Percentiles rank a stretch among this genome's conserved stretches.
These are phyloP conservation scores for Fulmarus glacialis DNA, from an alignment of 2,113 vertebrate genomes.

Conservation along the genomic window DNA sequence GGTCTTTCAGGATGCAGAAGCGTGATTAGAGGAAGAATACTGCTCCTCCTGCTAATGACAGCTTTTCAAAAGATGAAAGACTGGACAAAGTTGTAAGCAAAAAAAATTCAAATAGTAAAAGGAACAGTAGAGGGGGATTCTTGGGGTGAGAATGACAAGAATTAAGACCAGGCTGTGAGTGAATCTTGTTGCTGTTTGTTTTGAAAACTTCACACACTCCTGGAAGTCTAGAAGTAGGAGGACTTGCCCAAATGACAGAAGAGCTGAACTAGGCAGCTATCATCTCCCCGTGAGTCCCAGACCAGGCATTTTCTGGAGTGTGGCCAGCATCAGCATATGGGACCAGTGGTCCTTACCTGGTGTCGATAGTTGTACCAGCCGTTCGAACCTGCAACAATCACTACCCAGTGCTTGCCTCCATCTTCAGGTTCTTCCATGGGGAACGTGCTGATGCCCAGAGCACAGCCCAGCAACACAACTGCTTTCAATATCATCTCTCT, in stretches of 20 bases:
- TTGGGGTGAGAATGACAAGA: not conserved
- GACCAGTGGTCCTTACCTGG: constrained; percentile 79
- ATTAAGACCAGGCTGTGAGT: not conserved
- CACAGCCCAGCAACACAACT: constrained; percentile 69
- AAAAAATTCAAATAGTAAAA: not conserved
- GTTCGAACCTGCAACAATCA: constrained; percentile 92
- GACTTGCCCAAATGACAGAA: not conserved
- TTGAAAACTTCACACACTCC: not conserved
- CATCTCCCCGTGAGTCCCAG: not conserved
- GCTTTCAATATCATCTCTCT: constrained; percentile 69
- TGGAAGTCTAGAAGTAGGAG: not conserved
- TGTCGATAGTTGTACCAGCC: constrained; percentile 98
- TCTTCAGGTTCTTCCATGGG: constrained; percentile 71
- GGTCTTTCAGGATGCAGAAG: not conserved
- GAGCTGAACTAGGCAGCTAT: not conserved
- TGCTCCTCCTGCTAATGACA: not conserved
- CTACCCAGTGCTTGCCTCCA: constrained; percentile 92
- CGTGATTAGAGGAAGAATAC: not conserved
- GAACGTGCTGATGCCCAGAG: constrained; percentile 48
- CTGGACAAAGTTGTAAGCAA: not conserved
- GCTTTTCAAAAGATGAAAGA: not conserved
- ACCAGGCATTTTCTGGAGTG: not conserved
- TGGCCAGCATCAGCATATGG: not conserved
- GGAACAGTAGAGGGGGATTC: not conserved
- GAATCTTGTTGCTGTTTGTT: not conserved